phyloP scores from a whole-genome alignment of 2,888 invertebrate genomes.

The Pardosa pseudoannulata region DNA sequence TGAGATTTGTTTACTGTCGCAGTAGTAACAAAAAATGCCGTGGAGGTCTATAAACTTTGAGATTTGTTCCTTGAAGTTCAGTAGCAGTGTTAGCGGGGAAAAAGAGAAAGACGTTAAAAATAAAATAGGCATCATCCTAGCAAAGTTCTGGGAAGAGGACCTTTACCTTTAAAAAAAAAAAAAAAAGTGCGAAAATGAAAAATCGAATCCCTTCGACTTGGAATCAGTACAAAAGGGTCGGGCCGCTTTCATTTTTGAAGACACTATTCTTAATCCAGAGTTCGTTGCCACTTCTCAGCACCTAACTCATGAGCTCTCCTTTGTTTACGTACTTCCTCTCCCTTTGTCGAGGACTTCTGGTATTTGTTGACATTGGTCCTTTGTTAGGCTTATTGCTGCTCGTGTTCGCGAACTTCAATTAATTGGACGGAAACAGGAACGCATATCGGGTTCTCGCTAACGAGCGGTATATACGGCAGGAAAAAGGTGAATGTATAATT shows the following conservation, averaged over 20 bases:
- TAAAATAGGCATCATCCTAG: not conserved
- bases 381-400: not conserved
- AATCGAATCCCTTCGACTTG: not conserved
- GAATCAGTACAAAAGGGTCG: not conserved
- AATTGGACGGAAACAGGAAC: no score
- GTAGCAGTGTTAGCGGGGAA: no score
- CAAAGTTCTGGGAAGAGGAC: not conserved
- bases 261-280: not conserved
- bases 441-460: no score
- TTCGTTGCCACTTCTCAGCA: conserved; percentile 31
- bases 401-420: no score
- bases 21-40: no score
- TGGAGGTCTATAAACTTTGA: no score
- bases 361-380: not conserved
- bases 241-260: not conserved
- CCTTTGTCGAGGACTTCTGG: conserved; percentile 9
- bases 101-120: no score
- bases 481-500: no score
- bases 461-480: no score
- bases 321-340: not conserved
- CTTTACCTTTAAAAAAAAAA: not conserved
- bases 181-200: not conserved
- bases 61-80: no score
- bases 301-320: not conserved
- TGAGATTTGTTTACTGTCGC: no score